These are phyloP conservation scores for Gallinago paraguaiae DNA, from an alignment of 2,113 vertebrate genomes.

Conservation along the genomic window DNA sequence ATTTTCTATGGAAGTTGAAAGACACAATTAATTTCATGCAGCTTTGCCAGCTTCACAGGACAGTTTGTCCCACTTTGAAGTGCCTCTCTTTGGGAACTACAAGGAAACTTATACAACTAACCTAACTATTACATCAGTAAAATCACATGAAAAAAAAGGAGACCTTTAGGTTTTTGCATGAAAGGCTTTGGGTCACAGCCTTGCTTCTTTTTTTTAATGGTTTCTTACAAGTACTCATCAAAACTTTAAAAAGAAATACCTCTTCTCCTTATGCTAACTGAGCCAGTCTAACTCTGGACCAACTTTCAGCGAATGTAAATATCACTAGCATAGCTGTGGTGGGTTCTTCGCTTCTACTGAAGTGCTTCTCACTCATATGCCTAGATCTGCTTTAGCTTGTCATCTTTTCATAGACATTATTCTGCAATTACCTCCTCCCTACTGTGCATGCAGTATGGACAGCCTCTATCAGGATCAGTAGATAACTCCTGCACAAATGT, in stretches of 20 bases:
- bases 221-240: background rate
- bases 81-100: background rate
- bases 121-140: background rate
- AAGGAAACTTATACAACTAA: background rate
- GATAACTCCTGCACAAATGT: background rate
- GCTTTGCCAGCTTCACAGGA: background rate
- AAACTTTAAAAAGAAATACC: background rate
- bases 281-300: background rate
- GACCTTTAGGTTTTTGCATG: background rate
- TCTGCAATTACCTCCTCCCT: background rate
- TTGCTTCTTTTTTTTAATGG: background rate
- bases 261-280: background rate
- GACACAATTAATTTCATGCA: background rate
- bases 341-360: background rate
- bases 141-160: background rate
- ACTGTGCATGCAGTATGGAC: background rate
- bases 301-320: background rate
- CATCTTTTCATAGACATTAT: background rate
- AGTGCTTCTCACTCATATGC: background rate
- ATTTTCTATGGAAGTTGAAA: rapidly evolving
- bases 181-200: background rate
- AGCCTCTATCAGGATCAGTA: background rate
- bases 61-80: background rate
- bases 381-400: background rate
- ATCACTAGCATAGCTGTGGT: background rate